Percentiles rank a stretch among this genome's conserved stretches.
phyloP scores from a whole-genome alignment of 1,140 invertebrate species.

The Amphibalanus amphitrite region DNA sequence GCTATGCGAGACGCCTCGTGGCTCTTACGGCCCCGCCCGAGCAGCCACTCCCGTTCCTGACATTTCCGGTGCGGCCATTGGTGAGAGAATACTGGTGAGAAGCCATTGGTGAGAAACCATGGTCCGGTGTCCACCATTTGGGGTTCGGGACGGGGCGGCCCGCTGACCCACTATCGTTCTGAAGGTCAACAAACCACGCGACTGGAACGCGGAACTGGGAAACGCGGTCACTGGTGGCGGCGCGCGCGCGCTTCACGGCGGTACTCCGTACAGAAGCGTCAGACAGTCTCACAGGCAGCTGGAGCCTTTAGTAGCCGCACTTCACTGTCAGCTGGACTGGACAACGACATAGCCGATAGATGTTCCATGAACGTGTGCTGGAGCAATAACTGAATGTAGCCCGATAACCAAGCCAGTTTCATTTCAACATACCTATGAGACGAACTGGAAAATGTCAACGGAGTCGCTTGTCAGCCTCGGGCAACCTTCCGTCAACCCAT shows the following conservation, averaged over 20 bases:
- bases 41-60: no score
- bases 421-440: no score
- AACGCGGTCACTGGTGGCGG: not conserved
- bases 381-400: not conserved
- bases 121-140: no score
- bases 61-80: no score
- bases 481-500: not conserved
- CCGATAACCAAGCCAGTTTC: no score
- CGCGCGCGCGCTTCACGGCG: not conserved
- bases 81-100: no score
- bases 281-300: not conserved
- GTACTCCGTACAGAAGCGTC: not conserved
- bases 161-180: not conserved
- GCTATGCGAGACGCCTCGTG: no score
- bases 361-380: not conserved
- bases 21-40: no score
- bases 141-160: not conserved
- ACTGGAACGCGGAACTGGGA: not conserved
- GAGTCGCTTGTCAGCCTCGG: no score
- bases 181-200: conserved; percentile 1
- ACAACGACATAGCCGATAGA: not conserved
- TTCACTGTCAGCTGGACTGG: no score
- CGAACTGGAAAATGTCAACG: no score
- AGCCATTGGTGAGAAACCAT: no score
- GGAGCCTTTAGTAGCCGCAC: not conserved